Evolutionary conservation across 2,888 invertebrate genomes (phyloP).

Genomic region (Philonicus albiceps): DNA sequence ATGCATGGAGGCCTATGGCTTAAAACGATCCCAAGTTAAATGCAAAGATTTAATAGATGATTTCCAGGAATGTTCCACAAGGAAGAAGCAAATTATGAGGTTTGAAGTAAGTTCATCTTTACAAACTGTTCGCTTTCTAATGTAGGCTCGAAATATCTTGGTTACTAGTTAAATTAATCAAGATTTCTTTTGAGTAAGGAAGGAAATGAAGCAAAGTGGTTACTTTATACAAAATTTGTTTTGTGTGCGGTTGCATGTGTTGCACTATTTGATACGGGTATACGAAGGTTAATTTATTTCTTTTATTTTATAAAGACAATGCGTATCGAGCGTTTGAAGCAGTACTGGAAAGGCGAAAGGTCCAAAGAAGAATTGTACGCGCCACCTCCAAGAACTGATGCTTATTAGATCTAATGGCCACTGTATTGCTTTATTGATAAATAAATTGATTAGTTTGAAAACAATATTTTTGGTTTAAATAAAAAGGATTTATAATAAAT

Average conservation of each 20-base stretch:
- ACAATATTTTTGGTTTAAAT: neutral
- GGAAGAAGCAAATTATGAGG: constrained; percentile 69
- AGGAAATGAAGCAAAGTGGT: neutral
- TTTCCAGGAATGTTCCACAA: constrained; percentile 73
- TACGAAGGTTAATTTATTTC: neutral
- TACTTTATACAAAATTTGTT: too few species aligned
- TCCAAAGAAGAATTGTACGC: constrained; percentile 67
- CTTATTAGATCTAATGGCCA: constrained; percentile 63
- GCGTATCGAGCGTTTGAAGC: constrained; percentile 69
- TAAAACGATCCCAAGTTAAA: constrained; percentile 69
- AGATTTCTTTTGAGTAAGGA: neutral
- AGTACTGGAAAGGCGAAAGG: constrained; percentile 69
- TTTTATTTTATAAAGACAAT: constrained; percentile 64
- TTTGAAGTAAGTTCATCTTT: constrained; percentile 63
- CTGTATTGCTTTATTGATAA: neutral
- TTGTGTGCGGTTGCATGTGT: too few species aligned
- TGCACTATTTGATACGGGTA: too few species aligned
- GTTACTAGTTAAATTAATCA: neutral
- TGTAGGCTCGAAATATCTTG: neutral
- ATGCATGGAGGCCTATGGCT: constrained; percentile 82
- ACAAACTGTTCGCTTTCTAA: neutral
- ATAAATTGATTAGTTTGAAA: neutral
- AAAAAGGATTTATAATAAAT: neutral
- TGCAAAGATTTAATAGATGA: constrained; percentile 73
- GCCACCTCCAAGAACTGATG: constrained; percentile 67